These are phyloP conservation scores for Sphaerophoria taeniata DNA, from an alignment of 2,888 invertebrate genomes.

Conservation along the genomic window DNA sequence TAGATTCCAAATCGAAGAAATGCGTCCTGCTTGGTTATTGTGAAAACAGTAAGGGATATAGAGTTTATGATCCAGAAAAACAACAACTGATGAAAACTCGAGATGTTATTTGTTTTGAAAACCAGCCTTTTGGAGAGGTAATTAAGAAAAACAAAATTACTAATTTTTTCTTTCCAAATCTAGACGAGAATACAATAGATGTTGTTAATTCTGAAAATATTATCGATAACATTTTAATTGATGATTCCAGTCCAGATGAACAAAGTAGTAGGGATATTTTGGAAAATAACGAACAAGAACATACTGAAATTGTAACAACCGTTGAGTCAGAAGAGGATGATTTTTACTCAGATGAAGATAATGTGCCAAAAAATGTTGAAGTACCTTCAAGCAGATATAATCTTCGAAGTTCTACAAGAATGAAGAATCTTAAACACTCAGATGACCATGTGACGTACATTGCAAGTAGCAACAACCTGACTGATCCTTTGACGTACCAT, in stretches of 20 bases:
- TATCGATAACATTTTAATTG: neutral
- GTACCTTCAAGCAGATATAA: neutral
- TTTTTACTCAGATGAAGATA: neutral
- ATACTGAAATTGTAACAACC: too few species aligned
- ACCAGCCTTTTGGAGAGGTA: neutral
- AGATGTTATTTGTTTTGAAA: neutral
- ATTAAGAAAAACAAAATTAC: neutral
- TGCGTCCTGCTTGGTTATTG: too few species aligned
- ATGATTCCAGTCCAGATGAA: neutral
- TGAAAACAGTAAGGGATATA: too few species aligned
- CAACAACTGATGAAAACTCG: neutral
- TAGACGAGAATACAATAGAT: too few species aligned
- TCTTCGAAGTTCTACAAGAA: neutral
- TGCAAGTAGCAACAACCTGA: neutral
- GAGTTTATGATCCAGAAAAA: neutral
- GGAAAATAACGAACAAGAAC: neutral
- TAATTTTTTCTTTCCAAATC: slow-evolving; percentile 1
- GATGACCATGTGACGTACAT: neutral
- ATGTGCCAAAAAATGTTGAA: slow-evolving; percentile 1
- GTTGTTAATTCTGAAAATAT: neutral
- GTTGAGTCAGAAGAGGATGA: neutral
- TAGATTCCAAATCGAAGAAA: neutral
- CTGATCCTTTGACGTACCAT: neutral
- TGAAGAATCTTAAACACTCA: neutral
- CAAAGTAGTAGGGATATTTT: neutral